Evolutionary conservation across 2,113 vertebrate species (phyloP).

Genomic region (Caretta caretta): DNA sequence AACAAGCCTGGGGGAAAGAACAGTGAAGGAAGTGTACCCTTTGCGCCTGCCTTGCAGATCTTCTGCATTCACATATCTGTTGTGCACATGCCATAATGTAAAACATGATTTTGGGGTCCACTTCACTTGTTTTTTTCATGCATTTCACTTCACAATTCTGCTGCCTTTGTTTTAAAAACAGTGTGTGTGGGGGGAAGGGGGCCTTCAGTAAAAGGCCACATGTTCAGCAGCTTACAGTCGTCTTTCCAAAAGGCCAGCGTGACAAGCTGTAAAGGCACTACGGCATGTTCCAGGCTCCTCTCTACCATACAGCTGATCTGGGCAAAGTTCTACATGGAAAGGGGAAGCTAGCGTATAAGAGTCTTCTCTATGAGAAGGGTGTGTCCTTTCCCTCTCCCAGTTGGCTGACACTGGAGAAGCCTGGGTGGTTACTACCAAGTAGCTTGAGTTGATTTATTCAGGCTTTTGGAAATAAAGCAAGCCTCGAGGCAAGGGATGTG

Average conservation of each 20-base stretch:
- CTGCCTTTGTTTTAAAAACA: neutral
- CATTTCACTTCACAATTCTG: neutral
- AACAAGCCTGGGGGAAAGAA: neutral
- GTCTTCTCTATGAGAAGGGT: neutral
- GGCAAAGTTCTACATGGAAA: neutral
- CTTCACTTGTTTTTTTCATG: neutral
- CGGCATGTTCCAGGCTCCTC: neutral
- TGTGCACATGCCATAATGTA: neutral
- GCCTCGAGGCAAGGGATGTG: neutral
- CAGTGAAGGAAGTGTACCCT: constrained; percentile 38
- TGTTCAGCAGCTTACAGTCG: neutral
- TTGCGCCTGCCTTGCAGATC: neutral
- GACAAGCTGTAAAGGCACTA: neutral
- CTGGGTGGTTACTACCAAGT: neutral
- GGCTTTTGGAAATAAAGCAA: neutral
- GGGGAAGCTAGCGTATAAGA: neutral
- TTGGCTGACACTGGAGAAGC: neutral
- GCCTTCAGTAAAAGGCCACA: neutral
- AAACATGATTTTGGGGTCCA: neutral
- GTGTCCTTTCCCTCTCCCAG: neutral
- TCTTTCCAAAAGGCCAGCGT: neutral
- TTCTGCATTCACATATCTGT: neutral
- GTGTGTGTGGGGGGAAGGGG: too few species aligned
- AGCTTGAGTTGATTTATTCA: neutral
- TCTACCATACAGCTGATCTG: neutral